Evolutionary conservation across 1,140 invertebrate species (phyloP).

Genomic region (Micrasema minimum): DNA sequence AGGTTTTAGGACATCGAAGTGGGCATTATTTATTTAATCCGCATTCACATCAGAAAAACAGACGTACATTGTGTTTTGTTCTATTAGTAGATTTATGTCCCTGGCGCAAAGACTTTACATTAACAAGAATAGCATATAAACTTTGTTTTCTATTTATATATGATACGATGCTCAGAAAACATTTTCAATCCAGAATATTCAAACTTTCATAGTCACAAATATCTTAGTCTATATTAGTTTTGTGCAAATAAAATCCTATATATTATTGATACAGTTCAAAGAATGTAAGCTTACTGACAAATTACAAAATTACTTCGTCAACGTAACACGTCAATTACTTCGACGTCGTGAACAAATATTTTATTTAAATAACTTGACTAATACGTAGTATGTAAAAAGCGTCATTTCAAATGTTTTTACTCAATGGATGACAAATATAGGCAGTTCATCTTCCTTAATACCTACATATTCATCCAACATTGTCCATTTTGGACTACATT

Average conservation of each 20-base stretch:
- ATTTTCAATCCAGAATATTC: conserved; percentile 51
- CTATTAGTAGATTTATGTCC: conserved; percentile 48
- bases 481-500: conserved; percentile 54
- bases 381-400: conserved; percentile 55
- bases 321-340: conserved; percentile 51
- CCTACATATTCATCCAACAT: conserved; percentile 48
- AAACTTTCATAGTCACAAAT: conserved; percentile 54
- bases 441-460: conserved; percentile 52
- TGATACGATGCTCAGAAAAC: conserved; percentile 49
- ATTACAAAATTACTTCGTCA: conserved; percentile 55
- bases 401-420: conserved; percentile 53
- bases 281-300: conserved; percentile 53
- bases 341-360: conserved; percentile 50
- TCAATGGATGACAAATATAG: conserved; percentile 51
- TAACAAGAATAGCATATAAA: conserved; percentile 55
- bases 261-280: conserved; percentile 53
- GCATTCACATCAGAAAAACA: conserved; percentile 54
- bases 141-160: conserved; percentile 51
- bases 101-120: conserved; percentile 52
- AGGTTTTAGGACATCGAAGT: conserved; percentile 52
- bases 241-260: conserved; percentile 55
- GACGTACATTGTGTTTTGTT: conserved; percentile 52
- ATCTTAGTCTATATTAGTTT: conserved; percentile 53
- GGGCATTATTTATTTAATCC: conserved; percentile 52
- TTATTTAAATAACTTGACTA: conserved; percentile 52